Conservation (phyloP, 2,888 invertebrate species). For the Pycnomerus fuliginosus region DNA sequence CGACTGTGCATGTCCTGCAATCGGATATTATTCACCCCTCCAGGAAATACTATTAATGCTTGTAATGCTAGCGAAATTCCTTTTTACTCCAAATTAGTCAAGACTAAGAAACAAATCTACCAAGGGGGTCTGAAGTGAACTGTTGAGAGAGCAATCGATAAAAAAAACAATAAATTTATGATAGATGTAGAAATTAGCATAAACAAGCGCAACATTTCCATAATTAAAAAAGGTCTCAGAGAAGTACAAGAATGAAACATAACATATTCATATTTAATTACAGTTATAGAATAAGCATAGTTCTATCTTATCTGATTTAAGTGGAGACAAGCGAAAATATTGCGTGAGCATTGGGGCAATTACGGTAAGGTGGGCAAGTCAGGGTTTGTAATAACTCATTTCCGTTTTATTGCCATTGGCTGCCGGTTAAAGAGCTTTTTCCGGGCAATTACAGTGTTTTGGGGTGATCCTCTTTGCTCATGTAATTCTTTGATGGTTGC, state of each 20-base stretch:
- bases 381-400: slow-evolving; percentile 23
- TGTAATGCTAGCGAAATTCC: no score
- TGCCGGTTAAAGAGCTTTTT: slow-evolving; percentile 23
- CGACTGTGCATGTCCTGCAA: slow-evolving; percentile 1
- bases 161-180: no score
- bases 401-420: slow-evolving; percentile 30
- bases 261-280: slow-evolving; percentile 20
- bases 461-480: slow-evolving; percentile 4
- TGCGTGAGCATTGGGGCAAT: slow-evolving; percentile 22
- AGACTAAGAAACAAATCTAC: slow-evolving; percentile 1
- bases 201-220: slow-evolving; percentile 7
- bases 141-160: neutral
- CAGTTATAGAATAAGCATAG: slow-evolving; percentile 22
- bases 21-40: no score
- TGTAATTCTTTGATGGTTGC: neutral
- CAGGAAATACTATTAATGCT: no score
- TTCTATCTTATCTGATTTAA: slow-evolving; percentile 18
- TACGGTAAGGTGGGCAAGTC: slow-evolving; percentile 20
- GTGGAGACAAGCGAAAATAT: slow-evolving; percentile 16
- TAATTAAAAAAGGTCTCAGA: slow-evolving; percentile 14
- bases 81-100: no score
- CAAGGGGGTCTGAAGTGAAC: slow-evolving; percentile 2
- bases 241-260: slow-evolving; percentile 9
- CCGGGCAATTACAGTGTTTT: slow-evolving; percentile 24
- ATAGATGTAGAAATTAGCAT: slow-evolving; percentile 11